Conservation (phyloP, 2,113 vertebrate genomes). For the Athene cunicularia region DNA sequence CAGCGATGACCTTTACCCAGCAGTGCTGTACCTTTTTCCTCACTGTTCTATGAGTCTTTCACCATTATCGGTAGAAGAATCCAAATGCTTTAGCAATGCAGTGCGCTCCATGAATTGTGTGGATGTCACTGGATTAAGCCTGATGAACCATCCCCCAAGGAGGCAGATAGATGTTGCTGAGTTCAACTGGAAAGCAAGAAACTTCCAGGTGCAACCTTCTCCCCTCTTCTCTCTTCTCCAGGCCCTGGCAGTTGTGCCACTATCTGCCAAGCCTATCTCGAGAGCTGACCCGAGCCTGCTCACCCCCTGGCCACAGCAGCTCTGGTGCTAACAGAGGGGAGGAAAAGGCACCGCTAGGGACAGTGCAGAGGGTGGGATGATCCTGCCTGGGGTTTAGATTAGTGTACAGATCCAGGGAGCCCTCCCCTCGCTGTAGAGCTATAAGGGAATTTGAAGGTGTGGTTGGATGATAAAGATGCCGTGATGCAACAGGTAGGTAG, state of each 20-base stretch:
- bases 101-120: not conserved
- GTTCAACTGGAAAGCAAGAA: not conserved
- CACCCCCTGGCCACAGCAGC: not conserved
- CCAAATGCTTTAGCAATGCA: not conserved
- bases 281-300: not conserved
- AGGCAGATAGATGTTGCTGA: not conserved
- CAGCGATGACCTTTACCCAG: not conserved
- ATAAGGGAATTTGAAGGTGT: not conserved
- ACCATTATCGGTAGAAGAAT: not conserved
- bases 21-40: not conserved
- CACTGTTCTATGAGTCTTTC: not conserved
- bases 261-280: rapidly evolving
- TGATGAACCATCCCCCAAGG: not conserved
- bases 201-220: not conserved
- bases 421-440: not conserved
- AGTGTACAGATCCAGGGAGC: not conserved
- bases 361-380: not conserved
- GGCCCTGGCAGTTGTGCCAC: not conserved
- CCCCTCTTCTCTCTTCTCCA: not conserved
- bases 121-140: not conserved
- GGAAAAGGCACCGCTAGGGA: not conserved
- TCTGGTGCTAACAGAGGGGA: not conserved
- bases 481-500: not conserved
- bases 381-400: not conserved
- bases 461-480: not conserved